These are phyloP conservation scores for Microctenopoma steveboyesi DNA, from an alignment of 2,797 vertebrate genomes.

Conservation along the genomic window DNA sequence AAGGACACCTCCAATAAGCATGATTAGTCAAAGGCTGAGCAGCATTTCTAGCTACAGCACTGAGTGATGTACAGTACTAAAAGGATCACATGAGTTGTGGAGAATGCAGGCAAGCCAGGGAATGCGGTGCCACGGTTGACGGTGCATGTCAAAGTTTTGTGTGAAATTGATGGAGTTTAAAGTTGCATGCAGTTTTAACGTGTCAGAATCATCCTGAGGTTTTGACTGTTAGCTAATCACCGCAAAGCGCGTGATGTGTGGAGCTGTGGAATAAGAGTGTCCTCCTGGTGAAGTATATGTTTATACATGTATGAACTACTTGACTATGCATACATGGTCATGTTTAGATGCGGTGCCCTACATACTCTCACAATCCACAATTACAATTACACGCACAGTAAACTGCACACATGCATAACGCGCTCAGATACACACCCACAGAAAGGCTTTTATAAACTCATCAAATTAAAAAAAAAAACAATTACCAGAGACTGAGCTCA, in stretches of 20 bases:
- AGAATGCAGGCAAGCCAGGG: conserved; percentile 58
- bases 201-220: conserved; percentile 55
- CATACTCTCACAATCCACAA: conserved; percentile 21
- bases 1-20: conserved; percentile 81
- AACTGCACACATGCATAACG: conserved; percentile 20
- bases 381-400: conserved; percentile 29
- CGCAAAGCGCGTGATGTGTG: conserved; percentile 51
- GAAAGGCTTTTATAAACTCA: conserved; percentile 79
- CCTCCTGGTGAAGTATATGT: conserved; percentile 33
- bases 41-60: conserved; percentile 65
- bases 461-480: conserved; percentile 82
- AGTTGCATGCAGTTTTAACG: conserved; percentile 55
- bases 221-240: conserved; percentile 63
- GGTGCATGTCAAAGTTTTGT: conserved; percentile 61
- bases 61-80: conserved; percentile 69
- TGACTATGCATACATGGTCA: conserved; percentile 23
- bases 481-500: conserved; percentile 82
- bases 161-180: conserved; percentile 63
- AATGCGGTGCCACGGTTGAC: conserved; percentile 53
- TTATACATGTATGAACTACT: conserved; percentile 17
- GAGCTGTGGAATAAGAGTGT: conserved; percentile 53
- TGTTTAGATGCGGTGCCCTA: conserved; percentile 9
- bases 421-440: conserved; percentile 33
- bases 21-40: conserved; percentile 80
- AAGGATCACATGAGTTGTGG: conserved; percentile 69